phyloP scores from a whole-genome alignment of 2,113 vertebrate genomes.

The Erythrocercus mccallii region DNA sequence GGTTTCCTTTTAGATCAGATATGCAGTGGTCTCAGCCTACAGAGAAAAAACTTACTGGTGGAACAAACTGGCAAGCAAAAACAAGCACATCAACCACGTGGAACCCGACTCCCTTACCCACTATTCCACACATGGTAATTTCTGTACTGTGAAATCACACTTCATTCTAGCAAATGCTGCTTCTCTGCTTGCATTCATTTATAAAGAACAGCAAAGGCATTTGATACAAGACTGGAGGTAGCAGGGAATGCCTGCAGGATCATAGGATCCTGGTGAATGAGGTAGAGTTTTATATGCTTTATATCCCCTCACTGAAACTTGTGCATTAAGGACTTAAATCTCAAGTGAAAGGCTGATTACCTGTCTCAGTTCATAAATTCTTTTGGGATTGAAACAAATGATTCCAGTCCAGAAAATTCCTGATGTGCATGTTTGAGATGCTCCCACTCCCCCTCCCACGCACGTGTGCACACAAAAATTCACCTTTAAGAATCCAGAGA shows the following conservation, averaged over 20 bases:
- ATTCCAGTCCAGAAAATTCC: neutral
- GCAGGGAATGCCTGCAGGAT: neutral
- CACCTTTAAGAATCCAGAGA: neutral
- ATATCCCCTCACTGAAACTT: neutral
- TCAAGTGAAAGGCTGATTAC: neutral
- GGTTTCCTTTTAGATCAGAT: constrained; percentile 76
- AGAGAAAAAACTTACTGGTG: constrained; percentile 84
- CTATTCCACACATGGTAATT: constrained; percentile 85
- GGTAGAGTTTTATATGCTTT: neutral
- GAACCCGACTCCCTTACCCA: constrained; percentile 78
- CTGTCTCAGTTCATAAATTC: neutral
- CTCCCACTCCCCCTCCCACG: fast-evolving
- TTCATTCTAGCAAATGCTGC: neutral
- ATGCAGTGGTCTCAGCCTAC: constrained; percentile 85
- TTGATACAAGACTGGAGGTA: neutral
- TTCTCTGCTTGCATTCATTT: neutral
- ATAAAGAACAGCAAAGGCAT: neutral
- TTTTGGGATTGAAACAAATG: neutral
- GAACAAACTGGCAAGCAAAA: constrained; percentile 89
- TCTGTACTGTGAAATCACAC: neutral
- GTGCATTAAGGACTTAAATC: neutral
- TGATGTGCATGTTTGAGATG: neutral
- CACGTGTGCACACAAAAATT: too few species aligned
- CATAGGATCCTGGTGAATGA: neutral
- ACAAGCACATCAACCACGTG: constrained; percentile 84